Evolutionary conservation across 2,797 vertebrate species (phyloP).

Genomic region (Aulostomus chinensis): DNA sequence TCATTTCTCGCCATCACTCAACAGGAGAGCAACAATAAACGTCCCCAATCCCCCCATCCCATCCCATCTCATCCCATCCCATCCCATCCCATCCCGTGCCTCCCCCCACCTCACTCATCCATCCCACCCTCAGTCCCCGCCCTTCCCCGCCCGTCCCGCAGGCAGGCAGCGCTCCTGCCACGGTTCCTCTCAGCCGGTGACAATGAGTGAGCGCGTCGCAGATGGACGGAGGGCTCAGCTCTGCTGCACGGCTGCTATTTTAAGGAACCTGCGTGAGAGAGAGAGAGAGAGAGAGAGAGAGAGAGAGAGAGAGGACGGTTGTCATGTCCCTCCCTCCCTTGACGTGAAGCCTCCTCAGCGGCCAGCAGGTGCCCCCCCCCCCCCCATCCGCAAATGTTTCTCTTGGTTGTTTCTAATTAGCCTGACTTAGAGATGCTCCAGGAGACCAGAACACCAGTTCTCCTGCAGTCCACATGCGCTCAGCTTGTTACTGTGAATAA

Average conservation of each 20-base stretch:
- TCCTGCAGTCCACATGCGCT: constrained; percentile 21
- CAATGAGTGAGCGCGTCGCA: constrained; percentile 26
- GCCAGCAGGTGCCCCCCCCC: too few species aligned
- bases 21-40: too few species aligned
- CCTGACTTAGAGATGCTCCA: too few species aligned
- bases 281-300: not conserved
- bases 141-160: constrained; percentile 65
- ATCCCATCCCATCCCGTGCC: not conserved
- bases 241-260: constrained; percentile 58
- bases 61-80: constrained; percentile 8
- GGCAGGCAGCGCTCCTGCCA: constrained; percentile 44
- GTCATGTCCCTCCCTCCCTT: too few species aligned
- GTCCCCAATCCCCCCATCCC: too few species aligned
- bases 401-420: too few species aligned
- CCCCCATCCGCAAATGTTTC: too few species aligned
- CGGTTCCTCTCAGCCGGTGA: constrained; percentile 10
- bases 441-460: too few species aligned
- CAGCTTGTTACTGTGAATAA: constrained; percentile 55
- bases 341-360: too few species aligned
- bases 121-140: constrained; percentile 55
- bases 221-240: too few species aligned
- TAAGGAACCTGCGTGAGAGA: constrained; percentile 28
- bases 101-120: not conserved
- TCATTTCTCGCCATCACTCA: too few species aligned
- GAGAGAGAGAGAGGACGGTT: too few species aligned